Base-by-base conservation (phyloP, 2,113 vertebrate species). In the Donacobius atricapilla region DNA sequence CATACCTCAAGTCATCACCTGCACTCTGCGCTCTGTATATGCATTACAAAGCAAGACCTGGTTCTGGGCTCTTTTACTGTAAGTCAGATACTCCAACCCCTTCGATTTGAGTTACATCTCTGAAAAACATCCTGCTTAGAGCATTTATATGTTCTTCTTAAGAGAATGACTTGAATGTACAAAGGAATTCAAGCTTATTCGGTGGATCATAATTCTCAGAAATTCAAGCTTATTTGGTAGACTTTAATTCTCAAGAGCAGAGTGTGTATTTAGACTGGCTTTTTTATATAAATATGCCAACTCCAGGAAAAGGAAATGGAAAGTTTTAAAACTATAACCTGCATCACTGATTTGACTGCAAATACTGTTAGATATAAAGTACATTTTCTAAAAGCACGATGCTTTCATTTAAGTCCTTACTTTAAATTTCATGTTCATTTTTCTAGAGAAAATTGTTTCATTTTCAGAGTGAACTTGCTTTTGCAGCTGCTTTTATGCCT, bases 401-500 rank as follows among this genome's bases (percentile, higher is more conserved):
- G 66, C 94, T 81, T 87, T 97, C 82, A 73, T 31, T 93, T 65
- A 63, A 75, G 93, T 71, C 70, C 65, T 91, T 75, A 33, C 63
- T 82, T 78, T 83, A 79, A 63, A 24, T 94, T 95, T 83, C 58
- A 37, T 88, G 72, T 93, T 95, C 83, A 68, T 96, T 96, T 97
- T 98, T 87, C 72, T 51, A 79, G 84, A 85, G 92, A 95, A 97
- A 93, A 93, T 85, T 57, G 81, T 96, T 95, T 89, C 71, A 93
- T 93, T 95, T 96, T 96, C 91, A 91, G 80, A 87, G 27, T 70
- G 69, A 97, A 96, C 88, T 93, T 85, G 65, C 66, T 94, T 97
- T 93, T 94, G 75, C 93, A 97, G 96, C 95, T 96, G 81, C 76
- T 92, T 69, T 86, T 97, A 87, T 94, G 79, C 88, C 96, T 89